These are phyloP conservation scores for Sinotaia quadrata DNA, from an alignment of 2,888 invertebrate species.

Conservation along the genomic window DNA sequence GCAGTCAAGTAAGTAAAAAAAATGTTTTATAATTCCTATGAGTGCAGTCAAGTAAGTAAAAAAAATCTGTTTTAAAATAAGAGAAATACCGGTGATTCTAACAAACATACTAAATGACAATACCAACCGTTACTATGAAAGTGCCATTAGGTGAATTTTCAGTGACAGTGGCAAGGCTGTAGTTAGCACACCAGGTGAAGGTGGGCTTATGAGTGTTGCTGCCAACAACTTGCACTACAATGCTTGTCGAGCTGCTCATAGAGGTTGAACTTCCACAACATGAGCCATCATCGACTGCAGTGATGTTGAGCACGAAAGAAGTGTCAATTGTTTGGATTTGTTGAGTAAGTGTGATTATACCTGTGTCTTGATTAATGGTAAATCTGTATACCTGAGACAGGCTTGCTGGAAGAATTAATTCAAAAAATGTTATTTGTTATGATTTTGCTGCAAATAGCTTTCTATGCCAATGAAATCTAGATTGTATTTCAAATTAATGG, in stretches of 20 bases:
- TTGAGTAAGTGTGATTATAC: slow-evolving; percentile 63
- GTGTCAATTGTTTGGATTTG: slow-evolving; percentile 50
- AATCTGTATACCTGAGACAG: no score
- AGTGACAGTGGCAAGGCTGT: not conserved
- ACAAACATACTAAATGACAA: not conserved
- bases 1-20: no score
- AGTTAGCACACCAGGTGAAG: not conserved
- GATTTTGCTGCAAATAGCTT: no score
- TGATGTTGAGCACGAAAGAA: slow-evolving; percentile 93
- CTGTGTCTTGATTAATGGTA: slow-evolving; percentile 65
- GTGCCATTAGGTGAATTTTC: slow-evolving; percentile 1
- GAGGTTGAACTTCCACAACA: slow-evolving; percentile 88
- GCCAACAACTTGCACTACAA: slow-evolving; percentile 78
- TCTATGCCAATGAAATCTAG: no score
- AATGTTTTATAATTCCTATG: no score
- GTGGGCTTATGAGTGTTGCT: not conserved
- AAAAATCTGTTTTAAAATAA: no score
- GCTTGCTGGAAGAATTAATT: no score
- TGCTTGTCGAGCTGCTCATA: slow-evolving; percentile 78
- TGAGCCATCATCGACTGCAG: slow-evolving; percentile 96
- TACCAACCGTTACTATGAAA: not conserved
- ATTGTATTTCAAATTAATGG: no score
- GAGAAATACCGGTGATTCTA: no score
- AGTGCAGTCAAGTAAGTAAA: no score
- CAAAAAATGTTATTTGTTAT: no score